Evolutionary conservation across 1,140 invertebrate species (phyloP).

Genomic region (Trachymyrmex cornetzi): DNA sequence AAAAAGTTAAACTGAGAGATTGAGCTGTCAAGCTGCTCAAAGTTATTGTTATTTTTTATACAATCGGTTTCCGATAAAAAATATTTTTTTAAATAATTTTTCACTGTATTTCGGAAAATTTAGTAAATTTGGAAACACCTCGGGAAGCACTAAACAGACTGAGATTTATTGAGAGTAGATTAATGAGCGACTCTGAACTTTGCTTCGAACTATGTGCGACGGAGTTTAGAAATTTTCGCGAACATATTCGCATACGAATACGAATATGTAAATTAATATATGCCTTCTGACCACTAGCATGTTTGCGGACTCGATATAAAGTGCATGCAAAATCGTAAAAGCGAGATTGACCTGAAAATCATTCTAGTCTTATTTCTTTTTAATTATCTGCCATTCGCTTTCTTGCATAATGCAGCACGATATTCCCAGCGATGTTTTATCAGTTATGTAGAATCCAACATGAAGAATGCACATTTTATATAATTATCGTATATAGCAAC

Average conservation of each 20-base stretch:
- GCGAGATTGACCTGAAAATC: slow-evolving; percentile 21
- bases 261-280: slow-evolving; percentile 8
- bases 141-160: no score
- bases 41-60: not conserved
- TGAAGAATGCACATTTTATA: slow-evolving; percentile 52
- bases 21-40: not conserved
- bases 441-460: slow-evolving; percentile 49
- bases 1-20: not conserved
- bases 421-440: slow-evolving; percentile 50
- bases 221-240: not conserved
- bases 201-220: not conserved
- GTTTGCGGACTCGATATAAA: not conserved
- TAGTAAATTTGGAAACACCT: not conserved
- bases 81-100: not conserved
- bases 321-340: not conserved
- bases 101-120: not conserved
- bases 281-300: not conserved
- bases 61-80: not conserved
- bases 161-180: not conserved
- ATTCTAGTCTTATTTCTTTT: slow-evolving; percentile 48
- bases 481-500: not conserved
- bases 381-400: slow-evolving; percentile 37
- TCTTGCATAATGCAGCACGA: slow-evolving; percentile 57
- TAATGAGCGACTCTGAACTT: not conserved
- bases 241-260: not conserved